These are phyloP conservation scores for Rapana venosa DNA, from an alignment of 2,888 invertebrate genomes.

Conservation along the genomic window DNA sequence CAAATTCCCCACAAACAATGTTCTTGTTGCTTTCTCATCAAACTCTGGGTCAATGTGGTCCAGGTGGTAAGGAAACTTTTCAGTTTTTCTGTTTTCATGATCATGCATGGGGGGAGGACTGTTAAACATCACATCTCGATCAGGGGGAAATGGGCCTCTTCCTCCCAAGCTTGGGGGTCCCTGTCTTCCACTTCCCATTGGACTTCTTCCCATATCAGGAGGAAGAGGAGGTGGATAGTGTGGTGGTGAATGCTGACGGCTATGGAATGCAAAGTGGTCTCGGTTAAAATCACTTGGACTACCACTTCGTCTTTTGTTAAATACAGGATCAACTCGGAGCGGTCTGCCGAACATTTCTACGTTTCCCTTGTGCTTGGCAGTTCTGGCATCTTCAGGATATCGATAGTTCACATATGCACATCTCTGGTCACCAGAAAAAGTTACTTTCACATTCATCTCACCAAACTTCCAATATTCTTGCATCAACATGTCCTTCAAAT, in stretches of 20 bases:
- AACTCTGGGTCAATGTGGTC: constrained; percentile 97
- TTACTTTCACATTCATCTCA: constrained; percentile 94
- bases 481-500: constrained; percentile 93
- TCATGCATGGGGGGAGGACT: constrained; percentile 41
- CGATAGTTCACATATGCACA: constrained; percentile 99
- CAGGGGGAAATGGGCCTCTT: constrained; percentile 43
- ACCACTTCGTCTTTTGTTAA: constrained; percentile 64
- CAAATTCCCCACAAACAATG: constrained; percentile 97
- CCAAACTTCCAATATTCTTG: constrained; percentile 97
- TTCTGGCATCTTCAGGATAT: constrained; percentile 94
- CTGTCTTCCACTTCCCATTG: constrained; percentile 44
- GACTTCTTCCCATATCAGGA: constrained; percentile 40
- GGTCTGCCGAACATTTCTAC: constrained; percentile 95
- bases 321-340: constrained; percentile 93
- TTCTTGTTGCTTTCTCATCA: constrained; percentile 95
- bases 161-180: constrained; percentile 41
- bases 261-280: constrained; percentile 44
- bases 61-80: constrained; percentile 96
- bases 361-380: constrained; percentile 86
- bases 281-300: constrained; percentile 53
- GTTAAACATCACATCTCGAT: constrained; percentile 33
- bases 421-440: constrained; percentile 89
- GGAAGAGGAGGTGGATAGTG: constrained; percentile 47
- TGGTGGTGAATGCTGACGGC: constrained; percentile 49
- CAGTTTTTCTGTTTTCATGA: constrained; percentile 81